Conservation (phyloP, 2,113 vertebrate species). For the Atherinomorus stipes region DNA sequence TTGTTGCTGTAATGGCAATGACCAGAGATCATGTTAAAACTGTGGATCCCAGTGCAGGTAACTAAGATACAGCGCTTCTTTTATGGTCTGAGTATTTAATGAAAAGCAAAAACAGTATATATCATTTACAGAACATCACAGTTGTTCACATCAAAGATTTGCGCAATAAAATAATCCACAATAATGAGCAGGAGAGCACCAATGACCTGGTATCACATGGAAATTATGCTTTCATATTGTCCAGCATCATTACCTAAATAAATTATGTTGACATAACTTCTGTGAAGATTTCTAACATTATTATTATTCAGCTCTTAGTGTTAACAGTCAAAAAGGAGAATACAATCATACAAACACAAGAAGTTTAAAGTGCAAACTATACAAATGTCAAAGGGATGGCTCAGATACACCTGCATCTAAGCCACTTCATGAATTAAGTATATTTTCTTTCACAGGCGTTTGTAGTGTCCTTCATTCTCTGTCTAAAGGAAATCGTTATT, state of each 20-base stretch:
- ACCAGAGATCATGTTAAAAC: slow-evolving; percentile 3
- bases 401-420: slow-evolving; percentile 27
- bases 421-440: slow-evolving; percentile 30
- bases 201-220: slow-evolving; percentile 10
- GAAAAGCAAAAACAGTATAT: slow-evolving; percentile 1
- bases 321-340: slow-evolving; percentile 37
- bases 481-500: slow-evolving; percentile 34
- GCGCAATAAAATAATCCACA: neutral
- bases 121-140: slow-evolving; percentile 33
- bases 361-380: slow-evolving; percentile 74
- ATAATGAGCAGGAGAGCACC: slow-evolving; percentile 9
- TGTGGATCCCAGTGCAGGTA: slow-evolving; percentile 27
- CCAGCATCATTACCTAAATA: slow-evolving; percentile 39
- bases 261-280: slow-evolving; percentile 31
- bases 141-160: slow-evolving; percentile 40
- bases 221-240: slow-evolving; percentile 22
- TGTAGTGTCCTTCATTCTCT: slow-evolving; percentile 63
- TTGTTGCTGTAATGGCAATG: neutral
- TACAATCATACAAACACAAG: slow-evolving; percentile 38
- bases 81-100: slow-evolving; percentile 7
- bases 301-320: slow-evolving; percentile 49
- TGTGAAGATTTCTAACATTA: neutral
- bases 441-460: slow-evolving; percentile 36
- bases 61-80: slow-evolving; percentile 26
- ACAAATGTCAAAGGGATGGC: slow-evolving; percentile 31